These are phyloP conservation scores for Cacatua alba DNA, from an alignment of 2,113 vertebrate genomes.

Conservation along the genomic window DNA sequence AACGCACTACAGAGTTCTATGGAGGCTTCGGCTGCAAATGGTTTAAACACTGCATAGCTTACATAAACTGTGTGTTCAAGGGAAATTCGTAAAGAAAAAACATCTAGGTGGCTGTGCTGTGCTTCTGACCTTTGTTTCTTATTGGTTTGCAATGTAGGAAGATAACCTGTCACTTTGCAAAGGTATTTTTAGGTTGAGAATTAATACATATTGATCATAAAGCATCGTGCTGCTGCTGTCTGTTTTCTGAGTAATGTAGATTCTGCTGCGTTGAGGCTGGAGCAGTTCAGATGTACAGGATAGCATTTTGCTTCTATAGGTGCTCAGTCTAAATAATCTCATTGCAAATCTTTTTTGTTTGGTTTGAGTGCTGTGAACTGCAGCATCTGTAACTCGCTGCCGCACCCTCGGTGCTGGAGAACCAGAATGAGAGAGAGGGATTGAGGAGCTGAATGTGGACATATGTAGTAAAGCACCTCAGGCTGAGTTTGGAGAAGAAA, in stretches of 20 bases:
- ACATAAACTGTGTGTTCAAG: background rate
- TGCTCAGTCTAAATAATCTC: background rate
- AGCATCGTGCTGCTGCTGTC: rapidly evolving
- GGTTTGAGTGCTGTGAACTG: background rate
- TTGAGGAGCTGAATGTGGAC: background rate
- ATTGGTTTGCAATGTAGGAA: background rate
- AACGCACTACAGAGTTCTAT: background rate
- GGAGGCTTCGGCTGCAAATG: background rate
- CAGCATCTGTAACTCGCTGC: background rate
- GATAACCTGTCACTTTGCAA: background rate
- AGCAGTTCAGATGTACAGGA: background rate
- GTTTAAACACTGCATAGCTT: background rate
- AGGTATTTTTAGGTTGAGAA: background rate
- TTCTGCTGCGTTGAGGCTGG: background rate
- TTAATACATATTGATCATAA: background rate
- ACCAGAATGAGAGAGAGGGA: background rate
- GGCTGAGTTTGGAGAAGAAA: background rate
- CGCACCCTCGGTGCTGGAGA: background rate
- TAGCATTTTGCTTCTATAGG: background rate
- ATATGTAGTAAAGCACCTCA: background rate
- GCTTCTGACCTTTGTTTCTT: background rate
- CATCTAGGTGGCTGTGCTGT: background rate
- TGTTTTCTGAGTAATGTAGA: background rate
- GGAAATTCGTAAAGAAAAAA: background rate
- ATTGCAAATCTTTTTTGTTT: background rate